phyloP scores from a whole-genome alignment of 2,888 invertebrate species.

The Quadroppia sp. region DNA sequence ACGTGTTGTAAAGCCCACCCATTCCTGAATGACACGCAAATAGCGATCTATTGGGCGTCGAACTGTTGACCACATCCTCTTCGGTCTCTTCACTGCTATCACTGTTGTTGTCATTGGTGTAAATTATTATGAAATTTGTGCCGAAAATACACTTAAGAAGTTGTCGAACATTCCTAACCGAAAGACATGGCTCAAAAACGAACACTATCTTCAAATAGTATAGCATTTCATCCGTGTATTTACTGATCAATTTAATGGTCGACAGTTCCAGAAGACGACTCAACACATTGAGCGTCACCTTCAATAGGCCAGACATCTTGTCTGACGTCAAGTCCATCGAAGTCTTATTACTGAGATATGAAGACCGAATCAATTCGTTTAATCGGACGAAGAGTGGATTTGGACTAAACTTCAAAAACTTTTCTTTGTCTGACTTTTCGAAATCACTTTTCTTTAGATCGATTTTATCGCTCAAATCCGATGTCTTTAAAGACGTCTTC shows the following conservation, averaged over 20 bases:
- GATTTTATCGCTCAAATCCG: constrained; percentile 26
- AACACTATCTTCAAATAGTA: constrained; percentile 69
- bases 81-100: constrained; percentile 47
- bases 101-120: constrained; percentile 48
- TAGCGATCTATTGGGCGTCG: constrained; percentile 45
- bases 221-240: constrained; percentile 73
- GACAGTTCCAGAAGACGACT: constrained; percentile 67
- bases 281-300: constrained; percentile 61
- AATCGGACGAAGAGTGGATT: constrained; percentile 31
- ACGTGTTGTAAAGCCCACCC: constrained; percentile 54
- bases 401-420: background rate
- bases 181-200: constrained; percentile 64
- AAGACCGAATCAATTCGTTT: constrained; percentile 37
- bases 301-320: constrained; percentile 47
- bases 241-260: constrained; percentile 66
- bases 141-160: constrained; percentile 43
- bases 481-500: background rate
- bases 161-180: constrained; percentile 72
- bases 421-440: constrained; percentile 32
- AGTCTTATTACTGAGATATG: constrained; percentile 30
- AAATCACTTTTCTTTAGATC: constrained; percentile 39
- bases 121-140: constrained; percentile 40
- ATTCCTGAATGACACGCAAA: background rate
- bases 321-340: constrained; percentile 24
- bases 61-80: constrained; percentile 46